Base-by-base conservation (phyloP, 2,797 vertebrate genomes). In the Astyanax mexicanus region DNA sequence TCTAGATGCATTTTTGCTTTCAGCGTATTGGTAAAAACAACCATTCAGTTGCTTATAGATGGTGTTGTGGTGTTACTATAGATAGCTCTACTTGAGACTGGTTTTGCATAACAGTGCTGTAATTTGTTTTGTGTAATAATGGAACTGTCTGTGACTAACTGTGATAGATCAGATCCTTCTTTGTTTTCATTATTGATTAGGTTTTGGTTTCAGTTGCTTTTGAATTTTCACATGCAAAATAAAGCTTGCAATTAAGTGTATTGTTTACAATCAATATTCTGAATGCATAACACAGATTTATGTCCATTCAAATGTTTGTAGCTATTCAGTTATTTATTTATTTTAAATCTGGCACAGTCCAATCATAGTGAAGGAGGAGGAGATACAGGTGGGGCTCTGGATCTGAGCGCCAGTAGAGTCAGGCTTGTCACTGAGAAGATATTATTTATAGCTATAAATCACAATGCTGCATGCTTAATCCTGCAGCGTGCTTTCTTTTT, bases 371-470 rank as follows among this genome's bases (percentile, higher is more conserved):
- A 69, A 69, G 58, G 69, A 52, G 68, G 65, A 74, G 68, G 49
- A 38, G 55, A 19, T 29, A 23, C 21, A 21, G 32, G n/a, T 6
- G 19, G 47, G 1, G 13, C 13, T 51, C 15, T 49, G 15, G 19
- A 29, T 45, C 52, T 40, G 11, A 74, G 38, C 54, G 27, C 57
- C 29, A 42, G 47, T 69, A 60, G 6, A 32, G 40, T 44, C 55
- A 38, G 75, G 47, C 1, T 37, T n/a, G 38, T 73, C 61, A 45
- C 68, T 69, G 12, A 64, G 17, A 47, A 77, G 70, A 68, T 42
- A 66, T 73, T 84, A 84, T 64, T 75, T 81, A 64, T 78, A 75
- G 75, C 55, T 55, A 54, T 76, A 71, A 81, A 74, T 32, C 73
- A 17, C 75, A 19, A 25, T 42, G 38, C 67, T 23, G 21, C n/a